These are phyloP conservation scores for Tenrec ecaudatus DNA, from an alignment of 2,113 vertebrate species.

Conservation along the genomic window DNA sequence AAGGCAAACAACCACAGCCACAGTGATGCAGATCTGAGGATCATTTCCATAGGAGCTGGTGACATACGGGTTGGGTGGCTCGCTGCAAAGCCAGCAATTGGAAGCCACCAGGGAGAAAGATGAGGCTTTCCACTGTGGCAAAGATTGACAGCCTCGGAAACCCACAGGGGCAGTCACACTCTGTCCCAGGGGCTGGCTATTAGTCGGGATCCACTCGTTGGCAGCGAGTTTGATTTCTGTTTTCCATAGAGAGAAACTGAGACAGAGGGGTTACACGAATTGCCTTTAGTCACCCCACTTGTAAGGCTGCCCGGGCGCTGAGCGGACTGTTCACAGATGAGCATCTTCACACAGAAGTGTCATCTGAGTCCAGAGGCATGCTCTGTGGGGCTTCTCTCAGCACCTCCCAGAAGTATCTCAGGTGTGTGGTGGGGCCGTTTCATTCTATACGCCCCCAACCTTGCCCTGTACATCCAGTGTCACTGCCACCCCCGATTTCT, in stretches of 20 bases:
- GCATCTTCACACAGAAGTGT: neutral
- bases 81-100: too few species aligned
- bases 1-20: neutral
- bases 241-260: too few species aligned
- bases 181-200: too few species aligned
- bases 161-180: too few species aligned
- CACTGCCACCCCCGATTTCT: too few species aligned
- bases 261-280: neutral
- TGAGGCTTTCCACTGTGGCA: too few species aligned
- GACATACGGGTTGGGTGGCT: too few species aligned
- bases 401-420: neutral
- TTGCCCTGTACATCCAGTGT: neutral
- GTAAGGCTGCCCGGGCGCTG: neutral
- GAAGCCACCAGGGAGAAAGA: too few species aligned
- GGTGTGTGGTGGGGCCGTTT: neutral
- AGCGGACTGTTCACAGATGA: neutral
- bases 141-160: too few species aligned
- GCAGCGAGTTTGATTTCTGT: too few species aligned
- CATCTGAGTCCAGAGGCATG: neutral
- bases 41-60: too few species aligned
- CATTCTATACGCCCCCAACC: neutral
- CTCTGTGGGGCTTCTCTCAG: neutral
- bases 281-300: neutral
- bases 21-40: neutral
- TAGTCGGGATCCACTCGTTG: too few species aligned